Evolutionary conservation across 2,113 vertebrate species (phyloP).

Genomic region (Ceuthmochares aereus): DNA sequence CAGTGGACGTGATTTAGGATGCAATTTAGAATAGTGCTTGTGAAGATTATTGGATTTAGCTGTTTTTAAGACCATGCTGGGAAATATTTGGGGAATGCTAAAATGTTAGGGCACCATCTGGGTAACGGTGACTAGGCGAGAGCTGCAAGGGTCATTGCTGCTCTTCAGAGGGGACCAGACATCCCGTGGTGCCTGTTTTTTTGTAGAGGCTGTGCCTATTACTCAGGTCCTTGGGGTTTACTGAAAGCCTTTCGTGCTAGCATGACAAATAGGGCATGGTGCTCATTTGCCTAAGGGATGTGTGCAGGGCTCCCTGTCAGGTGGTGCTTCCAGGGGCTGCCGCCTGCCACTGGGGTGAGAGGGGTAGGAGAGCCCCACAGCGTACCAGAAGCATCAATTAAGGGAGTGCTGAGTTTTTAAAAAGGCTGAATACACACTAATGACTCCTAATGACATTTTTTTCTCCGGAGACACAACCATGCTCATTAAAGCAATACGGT

Average conservation of each 20-base stretch:
- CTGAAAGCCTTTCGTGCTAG: rapidly evolving
- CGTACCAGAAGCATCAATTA: neutral
- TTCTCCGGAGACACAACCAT: neutral
- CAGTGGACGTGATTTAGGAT: neutral
- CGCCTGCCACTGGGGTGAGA: neutral
- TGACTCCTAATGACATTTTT: slow-evolving; percentile 44
- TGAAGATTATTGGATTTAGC: neutral
- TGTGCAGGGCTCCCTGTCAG: neutral
- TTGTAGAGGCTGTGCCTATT: neutral
- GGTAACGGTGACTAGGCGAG: neutral
- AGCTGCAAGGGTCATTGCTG: neutral
- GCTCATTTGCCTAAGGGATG: neutral
- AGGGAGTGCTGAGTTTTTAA: neutral
- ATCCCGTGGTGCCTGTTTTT: neutral
- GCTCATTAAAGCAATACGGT: neutral
- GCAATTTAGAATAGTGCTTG: neutral
- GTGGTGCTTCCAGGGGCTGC: neutral
- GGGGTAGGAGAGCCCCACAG: neutral
- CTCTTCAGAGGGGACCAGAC: neutral
- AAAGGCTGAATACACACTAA: neutral
- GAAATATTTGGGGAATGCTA: slow-evolving; percentile 9
- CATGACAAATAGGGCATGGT: rapidly evolving
- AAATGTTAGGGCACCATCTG: neutral
- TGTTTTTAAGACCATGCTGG: slow-evolving; percentile 6
- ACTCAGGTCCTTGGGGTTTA: neutral